Conservation (phyloP, 2,797 vertebrate species). For the Pangasius larnaudii region DNA sequence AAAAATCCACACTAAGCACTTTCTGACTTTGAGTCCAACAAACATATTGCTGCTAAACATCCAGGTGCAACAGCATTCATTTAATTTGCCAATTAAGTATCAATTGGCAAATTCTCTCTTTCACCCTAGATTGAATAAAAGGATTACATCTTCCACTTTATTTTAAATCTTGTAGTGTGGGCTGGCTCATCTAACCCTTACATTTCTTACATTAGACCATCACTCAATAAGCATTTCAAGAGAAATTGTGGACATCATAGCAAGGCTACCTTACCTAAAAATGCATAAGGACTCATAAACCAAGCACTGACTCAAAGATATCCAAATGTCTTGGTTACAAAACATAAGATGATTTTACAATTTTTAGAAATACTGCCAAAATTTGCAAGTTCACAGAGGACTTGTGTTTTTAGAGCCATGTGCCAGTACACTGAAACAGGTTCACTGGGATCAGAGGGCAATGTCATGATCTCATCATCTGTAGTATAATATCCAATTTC, state of each 20-base stretch:
- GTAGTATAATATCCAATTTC: not conserved
- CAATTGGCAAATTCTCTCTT: not conserved
- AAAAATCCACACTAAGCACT: not conserved
- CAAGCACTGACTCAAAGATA: not conserved
- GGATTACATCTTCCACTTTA: not conserved
- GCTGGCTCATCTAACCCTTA: not conserved
- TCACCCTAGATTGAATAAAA: not conserved
- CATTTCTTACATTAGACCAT: not conserved
- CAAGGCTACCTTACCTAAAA: not conserved
- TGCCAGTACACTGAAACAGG: not conserved
- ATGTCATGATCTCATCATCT: not conserved
- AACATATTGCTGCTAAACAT: not conserved
- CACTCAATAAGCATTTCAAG: not conserved
- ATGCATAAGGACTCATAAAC: not conserved
- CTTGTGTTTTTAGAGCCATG: not conserved
- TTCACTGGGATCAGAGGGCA: not conserved
- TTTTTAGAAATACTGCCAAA: not conserved
- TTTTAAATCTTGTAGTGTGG: not conserved
- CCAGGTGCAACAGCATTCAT: not conserved
- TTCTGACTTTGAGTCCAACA: not conserved
- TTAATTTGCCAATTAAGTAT: not conserved
- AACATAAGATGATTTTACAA: not conserved
- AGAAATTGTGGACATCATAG: not conserved
- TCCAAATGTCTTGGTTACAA: not conserved
- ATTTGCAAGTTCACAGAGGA: not conserved